Evolutionary conservation across 2,113 vertebrate genomes (phyloP).

Genomic region (Tapirus terrestris): DNA sequence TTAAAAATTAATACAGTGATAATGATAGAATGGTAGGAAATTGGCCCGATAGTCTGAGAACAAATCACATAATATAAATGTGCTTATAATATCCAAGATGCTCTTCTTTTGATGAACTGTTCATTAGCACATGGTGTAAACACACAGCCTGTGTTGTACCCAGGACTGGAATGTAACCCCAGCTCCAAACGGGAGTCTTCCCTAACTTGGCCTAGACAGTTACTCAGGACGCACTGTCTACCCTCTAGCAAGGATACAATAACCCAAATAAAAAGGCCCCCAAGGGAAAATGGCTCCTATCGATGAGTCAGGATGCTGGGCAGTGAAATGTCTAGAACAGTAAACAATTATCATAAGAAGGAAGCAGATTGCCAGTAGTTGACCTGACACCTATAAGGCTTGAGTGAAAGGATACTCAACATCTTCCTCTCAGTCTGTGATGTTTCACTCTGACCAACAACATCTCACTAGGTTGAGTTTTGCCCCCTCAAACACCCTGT

Average conservation of each 20-base stretch:
- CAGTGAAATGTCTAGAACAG: neutral
- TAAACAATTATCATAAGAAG: fast-evolving
- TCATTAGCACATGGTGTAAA: fast-evolving
- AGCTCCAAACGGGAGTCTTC: fast-evolving
- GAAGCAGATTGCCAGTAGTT: fast-evolving
- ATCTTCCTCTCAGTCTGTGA: fast-evolving
- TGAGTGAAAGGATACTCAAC: neutral
- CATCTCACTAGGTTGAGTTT: neutral
- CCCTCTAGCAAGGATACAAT: neutral
- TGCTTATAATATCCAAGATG: fast-evolving
- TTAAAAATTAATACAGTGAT: neutral
- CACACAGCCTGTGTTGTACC: neutral
- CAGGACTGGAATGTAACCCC: neutral
- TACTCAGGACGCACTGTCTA: fast-evolving
- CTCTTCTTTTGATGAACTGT: neutral
- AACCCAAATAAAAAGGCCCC: neutral
- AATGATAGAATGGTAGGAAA: neutral
- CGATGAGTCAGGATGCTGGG: neutral
- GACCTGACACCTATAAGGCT: fast-evolving
- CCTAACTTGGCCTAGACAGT: fast-evolving
- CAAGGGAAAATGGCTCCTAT: neutral
- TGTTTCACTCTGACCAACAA: neutral
- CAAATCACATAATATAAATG: fast-evolving
- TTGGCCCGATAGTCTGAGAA: neutral
- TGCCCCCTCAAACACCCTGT: neutral